A percentile compares a stretch with the other conserved stretches of the same genome.
Conservation (phyloP, 1,140 invertebrate genomes). For the Zaprionus ornatus region DNA sequence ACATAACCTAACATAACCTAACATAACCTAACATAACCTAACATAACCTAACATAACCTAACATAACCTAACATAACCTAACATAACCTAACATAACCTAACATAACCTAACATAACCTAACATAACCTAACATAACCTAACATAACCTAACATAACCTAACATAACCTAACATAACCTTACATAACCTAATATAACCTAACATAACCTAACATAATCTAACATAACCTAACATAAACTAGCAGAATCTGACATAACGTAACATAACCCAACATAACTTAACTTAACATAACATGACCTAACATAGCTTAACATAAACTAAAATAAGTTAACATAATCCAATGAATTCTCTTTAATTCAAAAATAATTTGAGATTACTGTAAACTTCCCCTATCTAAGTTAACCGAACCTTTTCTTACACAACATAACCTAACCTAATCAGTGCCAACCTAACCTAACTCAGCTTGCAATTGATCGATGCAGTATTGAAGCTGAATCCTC, state of each 20-base stretch:
- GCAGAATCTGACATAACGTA: no score
- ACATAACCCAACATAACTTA: no score
- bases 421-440: no score
- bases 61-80: neutral
- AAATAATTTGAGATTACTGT: no score
- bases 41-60: neutral
- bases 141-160: neutral
- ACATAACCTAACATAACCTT: neutral
- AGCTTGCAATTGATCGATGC: neutral
- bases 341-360: no score
- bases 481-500: neutral
- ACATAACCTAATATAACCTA: neutral
- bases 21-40: neutral
- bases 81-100: no score
- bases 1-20: neutral
- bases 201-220: neutral
- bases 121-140: neutral
- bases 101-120: neutral
- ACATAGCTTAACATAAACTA: no score
- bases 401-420: no score
- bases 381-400: no score
- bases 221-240: no score
- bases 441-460: neutral
- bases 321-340: no score
- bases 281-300: no score